Evolutionary conservation across 2,113 vertebrate genomes (phyloP), one percentile per base, ranked within the genome.

Genomic region (Chaetorhynchus papuensis): DNA sequence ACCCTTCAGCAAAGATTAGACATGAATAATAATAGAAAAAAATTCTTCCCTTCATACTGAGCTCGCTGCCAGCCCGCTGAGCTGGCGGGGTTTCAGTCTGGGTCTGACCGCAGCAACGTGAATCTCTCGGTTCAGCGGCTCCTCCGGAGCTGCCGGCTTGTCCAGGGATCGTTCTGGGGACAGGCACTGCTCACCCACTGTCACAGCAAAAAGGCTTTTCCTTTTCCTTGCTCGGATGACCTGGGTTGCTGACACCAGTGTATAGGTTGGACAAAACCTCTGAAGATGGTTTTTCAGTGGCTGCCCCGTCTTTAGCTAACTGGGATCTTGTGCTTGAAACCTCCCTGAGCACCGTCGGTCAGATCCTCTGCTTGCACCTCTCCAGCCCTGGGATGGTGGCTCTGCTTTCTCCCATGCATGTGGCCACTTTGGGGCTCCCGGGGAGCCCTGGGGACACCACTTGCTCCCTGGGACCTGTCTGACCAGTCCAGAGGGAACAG

Each of bases 1-100:
- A 78, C 57, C 79, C 83, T 80, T 80, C 93, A 94, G 96, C 83
- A 64, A 91, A 95, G 87, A 93, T 96, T 68, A 93, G 77, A 69
- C 8, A 2, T 47, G 78, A 89, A 35, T 37, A 91, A 91, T 76
- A 79, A 87, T 7, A 13, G 59, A 49, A 54, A 70, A 89, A 89
- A 91, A 69, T 8, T 18, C 42, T 86, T 84, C 31, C 33, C 35
- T 72, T 87, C 15, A 0, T 45, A 8, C 7, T 16, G 71, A 75
- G 37, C 59, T 53, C 4, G 4, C 77, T 71, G 74, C 85, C 77
- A 72, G 75, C 23, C 45, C 0, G 0, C 42, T 0, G 50, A 59
- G 69, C 52, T 3, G 2, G 52, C 0, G 1, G 65, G 31, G 71
- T 69, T 89, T 77, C 2, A 7, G 27, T 27, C 65, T 2, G 24